These are phyloP conservation scores for Arbacia lixula DNA, from an alignment of 53 echinoderm and acorn worm genomes.

Conservation along the genomic window DNA sequence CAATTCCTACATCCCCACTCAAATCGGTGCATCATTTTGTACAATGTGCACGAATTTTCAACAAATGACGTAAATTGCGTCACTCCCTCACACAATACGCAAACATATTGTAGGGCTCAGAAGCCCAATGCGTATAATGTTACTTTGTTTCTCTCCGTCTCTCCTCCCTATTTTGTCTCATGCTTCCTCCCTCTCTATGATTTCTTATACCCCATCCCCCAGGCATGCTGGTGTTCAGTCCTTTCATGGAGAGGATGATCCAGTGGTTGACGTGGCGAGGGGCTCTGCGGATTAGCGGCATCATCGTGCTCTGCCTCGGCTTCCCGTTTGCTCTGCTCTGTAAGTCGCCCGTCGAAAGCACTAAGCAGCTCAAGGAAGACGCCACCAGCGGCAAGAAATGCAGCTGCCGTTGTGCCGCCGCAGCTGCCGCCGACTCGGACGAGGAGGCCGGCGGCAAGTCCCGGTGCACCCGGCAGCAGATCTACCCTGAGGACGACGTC, in stretches of 20 bases:
- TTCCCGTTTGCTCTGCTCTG: constrained; percentile 40
- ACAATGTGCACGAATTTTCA: too few species aligned
- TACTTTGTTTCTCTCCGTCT: too few species aligned
- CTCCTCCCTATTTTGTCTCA: too few species aligned
- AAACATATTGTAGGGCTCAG: too few species aligned
- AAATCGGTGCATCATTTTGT: too few species aligned
- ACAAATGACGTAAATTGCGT: too few species aligned
- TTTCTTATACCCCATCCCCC: neutral
- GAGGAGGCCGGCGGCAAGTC: neutral
- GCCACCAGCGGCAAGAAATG: constrained; percentile 9
- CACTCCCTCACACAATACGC: too few species aligned
- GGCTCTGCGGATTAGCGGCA: constrained; percentile 50
- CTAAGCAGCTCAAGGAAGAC: neutral
- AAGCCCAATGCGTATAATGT: too few species aligned
- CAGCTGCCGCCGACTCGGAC: neutral
- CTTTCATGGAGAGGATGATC: constrained; percentile 39
- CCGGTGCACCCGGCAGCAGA: neutral
- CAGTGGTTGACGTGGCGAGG: constrained; percentile 53
- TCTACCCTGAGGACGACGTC: constrained; percentile 14
- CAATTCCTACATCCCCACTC: too few species aligned
- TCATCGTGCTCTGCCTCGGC: constrained; percentile 52
- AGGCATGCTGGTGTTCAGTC: constrained; percentile 52
- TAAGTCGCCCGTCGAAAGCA: constrained; percentile 37
- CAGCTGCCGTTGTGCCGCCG: too few species aligned
- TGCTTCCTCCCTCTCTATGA: neutral